A percentile compares a stretch with the other conserved stretches of the same genome.
Evolutionary conservation across 2,888 invertebrate genomes (phyloP).

Genomic region (Dynastes tityus): DNA sequence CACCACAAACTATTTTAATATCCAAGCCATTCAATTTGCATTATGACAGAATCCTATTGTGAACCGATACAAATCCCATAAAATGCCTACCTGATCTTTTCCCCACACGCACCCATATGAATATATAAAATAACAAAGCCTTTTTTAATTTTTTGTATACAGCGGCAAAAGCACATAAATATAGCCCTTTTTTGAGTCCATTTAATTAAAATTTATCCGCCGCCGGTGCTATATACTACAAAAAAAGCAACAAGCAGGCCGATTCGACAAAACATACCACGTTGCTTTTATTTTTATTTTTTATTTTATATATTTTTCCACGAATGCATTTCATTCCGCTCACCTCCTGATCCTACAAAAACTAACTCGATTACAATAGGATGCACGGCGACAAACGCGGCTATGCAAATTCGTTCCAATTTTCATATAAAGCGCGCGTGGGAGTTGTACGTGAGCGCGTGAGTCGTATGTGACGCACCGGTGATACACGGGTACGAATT

Average conservation of each 20-base stretch:
- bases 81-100: too few relatives aligned
- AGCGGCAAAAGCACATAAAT: background rate
- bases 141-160: too few relatives aligned
- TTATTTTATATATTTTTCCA: background rate
- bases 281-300: background rate
- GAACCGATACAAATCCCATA: background rate
- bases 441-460: conserved; percentile 20
- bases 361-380: background rate
- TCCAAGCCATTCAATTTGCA: too few relatives aligned
- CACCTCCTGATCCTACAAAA: background rate
- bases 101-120: too few relatives aligned
- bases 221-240: conserved; percentile 5
- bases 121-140: too few relatives aligned
- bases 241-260: conserved; percentile 7
- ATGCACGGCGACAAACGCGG: conserved; percentile 16
- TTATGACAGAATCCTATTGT: background rate
- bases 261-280: background rate
- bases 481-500: conserved; percentile 36
- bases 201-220: conserved; percentile 38
- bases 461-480: conserved; percentile 36
- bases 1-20: too few relatives aligned
- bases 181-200: background rate
- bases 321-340: background rate
- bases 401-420: conserved; percentile 46
- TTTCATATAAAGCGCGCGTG: conserved; percentile 46